phyloP scores from a whole-genome alignment of 2,888 invertebrate genomes.

The Polydrusus pterygomalis region DNA sequence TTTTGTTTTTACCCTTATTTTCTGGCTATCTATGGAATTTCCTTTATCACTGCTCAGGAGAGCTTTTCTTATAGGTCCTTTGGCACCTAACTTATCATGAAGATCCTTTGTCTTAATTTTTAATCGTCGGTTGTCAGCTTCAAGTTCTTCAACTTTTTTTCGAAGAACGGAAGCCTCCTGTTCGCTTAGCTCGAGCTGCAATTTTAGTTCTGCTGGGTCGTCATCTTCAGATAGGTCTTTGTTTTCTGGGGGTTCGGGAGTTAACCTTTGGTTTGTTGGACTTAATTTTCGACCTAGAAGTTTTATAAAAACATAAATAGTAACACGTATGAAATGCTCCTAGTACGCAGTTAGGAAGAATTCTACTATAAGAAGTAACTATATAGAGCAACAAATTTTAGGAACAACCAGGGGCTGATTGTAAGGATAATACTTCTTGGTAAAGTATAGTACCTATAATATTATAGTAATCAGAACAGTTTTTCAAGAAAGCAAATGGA shows the following conservation, averaged over 20 bases:
- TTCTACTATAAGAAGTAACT: too few relatives aligned
- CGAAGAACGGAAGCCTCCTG: constrained; percentile 90
- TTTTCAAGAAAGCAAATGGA: constrained; percentile 6
- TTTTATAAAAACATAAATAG: not conserved
- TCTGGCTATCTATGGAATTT: constrained; percentile 77
- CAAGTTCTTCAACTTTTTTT: constrained; percentile 88
- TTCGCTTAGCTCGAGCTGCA: constrained; percentile 91
- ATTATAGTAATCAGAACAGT: too few relatives aligned
- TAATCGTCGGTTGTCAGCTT: constrained; percentile 84
- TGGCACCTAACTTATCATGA: constrained; percentile 80
- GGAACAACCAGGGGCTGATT: too few relatives aligned
- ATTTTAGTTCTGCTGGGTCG: constrained; percentile 87
- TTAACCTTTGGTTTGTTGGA: constrained; percentile 78
- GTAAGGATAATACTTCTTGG: too few relatives aligned
- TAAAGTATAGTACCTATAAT: not conserved
- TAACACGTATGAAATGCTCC: not conserved
- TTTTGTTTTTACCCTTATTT: constrained; percentile 75
- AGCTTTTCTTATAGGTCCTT: constrained; percentile 65
- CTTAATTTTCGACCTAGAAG: constrained; percentile 79
- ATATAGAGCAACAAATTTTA: too few relatives aligned
- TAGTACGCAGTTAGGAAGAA: too few relatives aligned
- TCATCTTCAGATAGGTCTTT: constrained; percentile 86
- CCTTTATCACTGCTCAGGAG: constrained; percentile 66
- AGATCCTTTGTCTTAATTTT: constrained; percentile 86
- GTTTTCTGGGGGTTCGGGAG: constrained; percentile 79